Conservation (phyloP, 1,140 invertebrate genomes). For the Cydia pomonella region DNA sequence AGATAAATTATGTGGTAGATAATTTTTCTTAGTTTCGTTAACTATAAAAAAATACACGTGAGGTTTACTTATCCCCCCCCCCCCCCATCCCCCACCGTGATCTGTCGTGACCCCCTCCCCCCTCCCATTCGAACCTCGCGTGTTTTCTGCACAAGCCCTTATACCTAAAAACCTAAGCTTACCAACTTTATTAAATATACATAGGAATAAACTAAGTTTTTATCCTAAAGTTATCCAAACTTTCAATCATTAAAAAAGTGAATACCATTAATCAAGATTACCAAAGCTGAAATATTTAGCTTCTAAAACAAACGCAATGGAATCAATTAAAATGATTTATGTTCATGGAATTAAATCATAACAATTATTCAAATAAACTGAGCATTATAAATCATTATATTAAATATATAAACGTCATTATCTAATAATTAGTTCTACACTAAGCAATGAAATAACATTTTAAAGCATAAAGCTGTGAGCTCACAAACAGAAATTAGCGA, state of each 20-base stretch:
- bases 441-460: not conserved
- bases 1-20: too few species aligned
- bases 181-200: too few species aligned
- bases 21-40: too few species aligned
- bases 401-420: not conserved
- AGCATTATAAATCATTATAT: not conserved
- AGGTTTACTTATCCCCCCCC: too few species aligned
- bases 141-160: too few species aligned
- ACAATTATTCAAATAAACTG: not conserved
- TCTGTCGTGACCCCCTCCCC: too few species aligned
- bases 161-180: too few species aligned
- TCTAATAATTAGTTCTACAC: not conserved
- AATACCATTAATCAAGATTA: not conserved
- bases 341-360: not conserved
- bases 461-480: not conserved
- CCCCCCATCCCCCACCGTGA: too few species aligned
- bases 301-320: not conserved
- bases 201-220: not conserved
- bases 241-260: not conserved
- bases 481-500: not conserved
- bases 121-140: too few species aligned
- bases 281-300: not conserved
- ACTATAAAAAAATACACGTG: too few species aligned
- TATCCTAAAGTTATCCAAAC: not conserved
- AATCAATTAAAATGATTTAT: slow-evolving; percentile 12